Conservation (phyloP, 2,888 invertebrate species). For the Mycogona germanica region DNA sequence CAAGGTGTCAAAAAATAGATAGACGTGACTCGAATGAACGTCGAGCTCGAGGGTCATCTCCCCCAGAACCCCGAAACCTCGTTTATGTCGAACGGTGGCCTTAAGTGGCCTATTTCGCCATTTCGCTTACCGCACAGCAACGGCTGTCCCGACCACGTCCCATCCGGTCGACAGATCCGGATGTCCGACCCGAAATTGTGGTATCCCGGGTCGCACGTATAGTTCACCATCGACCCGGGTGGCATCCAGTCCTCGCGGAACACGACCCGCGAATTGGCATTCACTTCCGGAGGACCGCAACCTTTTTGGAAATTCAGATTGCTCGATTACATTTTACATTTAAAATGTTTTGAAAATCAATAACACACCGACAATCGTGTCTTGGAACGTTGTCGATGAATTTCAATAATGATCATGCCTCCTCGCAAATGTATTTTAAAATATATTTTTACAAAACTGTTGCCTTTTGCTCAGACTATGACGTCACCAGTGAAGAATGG, state of each 20-base stretch:
- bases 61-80: not conserved
- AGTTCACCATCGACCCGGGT: constrained; percentile 3
- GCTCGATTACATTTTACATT: no score
- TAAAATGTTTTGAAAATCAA: not conserved
- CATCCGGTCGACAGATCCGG: constrained; percentile 4
- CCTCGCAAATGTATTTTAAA: no score
- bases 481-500: no score
- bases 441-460: no score
- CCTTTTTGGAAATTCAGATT: no score
- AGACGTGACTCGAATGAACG: not conserved
- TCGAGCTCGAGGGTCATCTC: not conserved
- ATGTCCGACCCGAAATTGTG: not conserved
- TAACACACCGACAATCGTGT: no score
- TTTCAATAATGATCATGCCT: no score
- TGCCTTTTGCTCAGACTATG: no score
- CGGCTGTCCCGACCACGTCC: constrained; percentile 9
- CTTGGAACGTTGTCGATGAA: no score
- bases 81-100: no score
- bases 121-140: constrained; percentile 8
- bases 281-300: constrained; percentile 6
- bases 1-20: not conserved
- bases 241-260: constrained; percentile 1
- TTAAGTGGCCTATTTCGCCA: not conserved
- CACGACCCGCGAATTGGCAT: constrained; percentile 4
- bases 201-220: constrained; percentile 12